Conservation (phyloP, 1,140 invertebrate genomes). For the Heliconius hewitsoni region DNA sequence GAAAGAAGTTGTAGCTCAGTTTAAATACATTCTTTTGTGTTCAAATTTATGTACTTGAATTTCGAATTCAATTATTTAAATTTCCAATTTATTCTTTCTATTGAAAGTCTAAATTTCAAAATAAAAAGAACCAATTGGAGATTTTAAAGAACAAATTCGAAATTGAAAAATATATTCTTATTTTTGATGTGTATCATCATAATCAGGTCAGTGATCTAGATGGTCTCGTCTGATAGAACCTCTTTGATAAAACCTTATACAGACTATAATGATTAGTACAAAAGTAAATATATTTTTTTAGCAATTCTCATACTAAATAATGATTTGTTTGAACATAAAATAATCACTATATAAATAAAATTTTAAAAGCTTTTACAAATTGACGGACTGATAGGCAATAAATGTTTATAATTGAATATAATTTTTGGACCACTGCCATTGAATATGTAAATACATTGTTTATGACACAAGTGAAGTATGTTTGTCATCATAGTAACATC, state of each 20-base stretch:
- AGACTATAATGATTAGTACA: constrained; percentile 1
- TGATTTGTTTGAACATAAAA: neutral
- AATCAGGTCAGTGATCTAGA: neutral
- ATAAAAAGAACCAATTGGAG: too few relatives aligned
- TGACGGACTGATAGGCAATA: constrained; percentile 17
- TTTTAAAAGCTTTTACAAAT: constrained; percentile 13
- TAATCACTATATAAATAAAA: neutral
- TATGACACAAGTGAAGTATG: constrained; percentile 44
- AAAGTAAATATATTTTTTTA: constrained; percentile 5
- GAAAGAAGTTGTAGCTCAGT: neutral
- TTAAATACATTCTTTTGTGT: too few relatives aligned
- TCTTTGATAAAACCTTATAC: neutral
- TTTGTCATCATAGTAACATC: constrained; percentile 68
- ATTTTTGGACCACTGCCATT: constrained; percentile 61
- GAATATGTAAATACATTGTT: constrained; percentile 76
- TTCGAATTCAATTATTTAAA: too few relatives aligned
- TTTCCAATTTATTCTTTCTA: too few relatives aligned
- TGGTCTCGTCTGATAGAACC: neutral
- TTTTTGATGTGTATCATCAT: too few relatives aligned
- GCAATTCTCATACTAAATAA: neutral
- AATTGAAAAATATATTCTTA: too few relatives aligned
- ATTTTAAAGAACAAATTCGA: too few relatives aligned
- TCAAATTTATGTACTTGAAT: too few relatives aligned
- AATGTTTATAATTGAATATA: constrained; percentile 36
- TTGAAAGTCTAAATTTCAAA: too few relatives aligned